Evolutionary conservation across 2,888 invertebrate species (phyloP), one percentile per base, ranked within the genome.

Genomic region (Pandemis corylana): DNA sequence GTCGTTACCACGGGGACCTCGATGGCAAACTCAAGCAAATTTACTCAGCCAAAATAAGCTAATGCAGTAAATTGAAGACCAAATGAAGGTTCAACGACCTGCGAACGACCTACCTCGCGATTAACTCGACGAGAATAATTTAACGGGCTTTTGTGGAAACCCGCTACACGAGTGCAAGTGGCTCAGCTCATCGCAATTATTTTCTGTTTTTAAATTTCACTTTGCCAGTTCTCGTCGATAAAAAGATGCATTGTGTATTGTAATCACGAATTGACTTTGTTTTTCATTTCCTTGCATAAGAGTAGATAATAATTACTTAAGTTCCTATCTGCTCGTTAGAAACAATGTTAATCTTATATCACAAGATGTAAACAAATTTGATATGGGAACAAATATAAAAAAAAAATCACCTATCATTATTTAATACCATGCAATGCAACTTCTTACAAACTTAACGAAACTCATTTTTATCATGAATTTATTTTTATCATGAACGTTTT

Each of bases 11-110:
- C 72, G 28, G 69, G 71, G 59, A 62, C 67, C 63, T 65, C n/a
- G 41, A 77, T 67, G 41, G 72, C 72, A 77, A 78, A 78, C 77
- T 76, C 64, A 66, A 75, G 70, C 67, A 72, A 72, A 76, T 77
- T 75, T 75, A 71, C 78, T 72, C 78, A 79, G 80, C 71, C 81
- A 83, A 83, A 85, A 82, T 83, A 78, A 83, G 80, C 78, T 86
- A 89, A 89, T 89, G 82, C 84, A 86, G 83, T 83, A 81, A 87
- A 87, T 87, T 86, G 88, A 87, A 90, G 90, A 86, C 83, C 78
- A 79, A 86, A 87, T 82, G 77, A 78, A 73, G 86, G 89, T 86
- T 88, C 89, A 87, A 90, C 82, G 89, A 86, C 87, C 88, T 81
- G 88, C 83, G 78, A 89, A 90, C 86, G 89, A 86, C 84, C 83